Base-by-base conservation (phyloP, 2,113 vertebrate genomes). In the Calypte anna region DNA sequence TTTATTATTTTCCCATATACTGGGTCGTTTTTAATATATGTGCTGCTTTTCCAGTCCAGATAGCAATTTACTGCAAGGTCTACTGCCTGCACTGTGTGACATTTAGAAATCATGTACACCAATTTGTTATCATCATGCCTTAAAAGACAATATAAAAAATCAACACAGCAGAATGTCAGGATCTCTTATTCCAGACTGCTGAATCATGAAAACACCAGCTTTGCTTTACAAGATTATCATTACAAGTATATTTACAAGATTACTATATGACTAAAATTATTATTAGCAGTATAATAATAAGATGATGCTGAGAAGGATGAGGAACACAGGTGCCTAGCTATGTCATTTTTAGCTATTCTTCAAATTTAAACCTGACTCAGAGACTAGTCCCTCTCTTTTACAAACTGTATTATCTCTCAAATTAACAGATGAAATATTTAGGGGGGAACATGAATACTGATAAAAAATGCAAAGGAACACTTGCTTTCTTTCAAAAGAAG, bases 141-240 rank as follows among this genome's bases (percentile, higher is more conserved):
- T 61, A 72, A 61, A 82, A 48, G 43, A 53, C 28, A 78, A 55
- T 36, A 66, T 7, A 69, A 70, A 80, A 80, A 63, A 82, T 9
- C 40, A 70, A 17, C 27, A 51, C 3, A 23, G 31, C 6, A 30
- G 28, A 75, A 64, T 2, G 9, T 24, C 30, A 27, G 43, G 23
- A 67, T 83, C 50, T 50, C 50, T 75, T 88, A 75, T 72, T 81
- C 51, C 31, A 36, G 20, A 83, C 7, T 91, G 95, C 91, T 75
- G 85, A 94, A 68, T 86, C 85, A 91, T 46, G 53, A 63, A 90
- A 93, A 93, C 27, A 74, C 6, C 53, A 74, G 76, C 46, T 87
- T 70, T 82, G 50, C 59, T 88, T 80, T 31, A 27, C 10, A 78
- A 86, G 55, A 91, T 92, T 78, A 73, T 10, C 11, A 40, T 80